Base-by-base conservation (phyloP, 2,888 invertebrate genomes). In the Andrena fulva region DNA sequence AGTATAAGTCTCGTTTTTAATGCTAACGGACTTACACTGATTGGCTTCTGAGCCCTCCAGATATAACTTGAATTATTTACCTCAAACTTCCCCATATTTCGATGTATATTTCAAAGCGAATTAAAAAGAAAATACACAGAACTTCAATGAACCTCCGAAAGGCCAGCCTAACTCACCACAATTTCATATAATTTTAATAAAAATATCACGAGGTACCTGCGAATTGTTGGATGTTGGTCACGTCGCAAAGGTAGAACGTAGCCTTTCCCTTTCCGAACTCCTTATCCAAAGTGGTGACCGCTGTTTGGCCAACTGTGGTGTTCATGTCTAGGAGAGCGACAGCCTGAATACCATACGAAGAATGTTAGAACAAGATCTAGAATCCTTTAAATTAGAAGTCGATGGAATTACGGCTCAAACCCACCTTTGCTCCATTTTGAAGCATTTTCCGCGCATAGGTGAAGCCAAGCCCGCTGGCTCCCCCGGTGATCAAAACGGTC, bases 181-280 rank as follows among this genome's bases (percentile, higher is more conserved):
- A 27, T n/a, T 48, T 59, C 56, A 48, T 48, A 56, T 29, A 31
- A 27, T 12, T 54, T 50, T 48, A 54, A 70, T 62, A 5, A n/a
- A 42, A 16, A 50, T 16, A 24, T 10, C 52, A 12, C 4, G 33
- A 0, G 2, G 33, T 86, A 92, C 93, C 94, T 90, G 94, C 94
- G 74, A 95, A 87, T 80, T 95, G 94, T 10, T 90, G 82, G 20
- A 84, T 68, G 29, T 94, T 93, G 0, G 94, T 94, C 8, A 95
- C 95, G 70, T 95, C 95, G 67, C 94, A 94, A 84, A 94, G 94
- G 12, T 94, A 88, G 87, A 95, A 95, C 0, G 93, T 84, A 0
- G 94, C 94, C 84, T 93, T 94, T n/a, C 93, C 93, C 12, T 90
- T 86, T 1, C 95, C 95, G 77, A 94, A 94, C 86, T 94, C 94